Evolutionary conservation across 2,888 invertebrate genomes (phyloP).

Genomic region (Lobophora halterata): DNA sequence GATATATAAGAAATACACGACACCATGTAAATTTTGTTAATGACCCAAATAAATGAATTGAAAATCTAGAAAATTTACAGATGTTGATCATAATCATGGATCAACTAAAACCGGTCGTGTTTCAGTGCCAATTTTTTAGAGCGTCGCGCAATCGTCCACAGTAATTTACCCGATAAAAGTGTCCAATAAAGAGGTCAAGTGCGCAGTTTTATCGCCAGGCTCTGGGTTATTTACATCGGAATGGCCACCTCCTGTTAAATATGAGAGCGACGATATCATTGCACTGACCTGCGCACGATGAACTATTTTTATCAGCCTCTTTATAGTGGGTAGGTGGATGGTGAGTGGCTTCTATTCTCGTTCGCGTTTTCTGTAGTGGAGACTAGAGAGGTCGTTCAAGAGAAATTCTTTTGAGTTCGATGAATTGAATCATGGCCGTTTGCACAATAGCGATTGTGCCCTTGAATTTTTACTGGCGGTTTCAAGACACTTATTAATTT

Average conservation of each 20-base stretch:
- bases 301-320: constrained; percentile 33
- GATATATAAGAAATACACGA: no score
- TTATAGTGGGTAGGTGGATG: constrained; percentile 23
- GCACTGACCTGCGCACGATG: constrained; percentile 51
- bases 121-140: constrained; percentile 41
- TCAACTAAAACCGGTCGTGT: constrained; percentile 15
- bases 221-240: constrained; percentile 44
- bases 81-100: no score
- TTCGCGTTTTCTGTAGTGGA: constrained; percentile 16
- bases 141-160: constrained; percentile 37
- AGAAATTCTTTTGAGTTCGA: constrained; percentile 27
- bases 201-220: constrained; percentile 47
- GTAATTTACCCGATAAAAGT: constrained; percentile 53
- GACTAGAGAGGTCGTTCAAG: constrained; percentile 23
- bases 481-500: constrained; percentile 4
- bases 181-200: constrained; percentile 65
- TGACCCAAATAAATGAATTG: no score
- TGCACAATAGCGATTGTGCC: constrained; percentile 33
- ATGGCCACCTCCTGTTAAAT: constrained; percentile 40
- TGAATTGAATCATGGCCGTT: constrained; percentile 37
- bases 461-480: constrained; percentile 27
- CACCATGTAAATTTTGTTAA: no score
- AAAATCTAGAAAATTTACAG: constrained; percentile 10
- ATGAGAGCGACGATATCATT: constrained; percentile 38
- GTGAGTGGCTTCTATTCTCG: constrained; percentile 28